Evolutionary conservation across 2,113 vertebrate genomes (phyloP).

Genomic region (Callipepla californica): DNA sequence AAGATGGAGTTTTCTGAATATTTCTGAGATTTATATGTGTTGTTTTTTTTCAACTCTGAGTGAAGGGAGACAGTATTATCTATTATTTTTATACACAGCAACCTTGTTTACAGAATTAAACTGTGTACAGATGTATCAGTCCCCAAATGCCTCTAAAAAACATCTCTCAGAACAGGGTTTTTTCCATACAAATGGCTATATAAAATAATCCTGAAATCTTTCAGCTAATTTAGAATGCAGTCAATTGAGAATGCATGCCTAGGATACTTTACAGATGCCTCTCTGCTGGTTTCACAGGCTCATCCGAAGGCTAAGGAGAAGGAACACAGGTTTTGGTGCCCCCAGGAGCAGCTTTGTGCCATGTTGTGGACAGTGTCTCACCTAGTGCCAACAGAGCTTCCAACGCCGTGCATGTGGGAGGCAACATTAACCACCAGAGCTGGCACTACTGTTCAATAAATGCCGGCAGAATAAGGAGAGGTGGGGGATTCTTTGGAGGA

Average conservation of each 20-base stretch:
- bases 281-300: not conserved
- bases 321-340: not conserved
- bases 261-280: not conserved
- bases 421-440: not conserved
- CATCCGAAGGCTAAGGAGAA: not conserved
- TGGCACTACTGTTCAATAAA: not conserved
- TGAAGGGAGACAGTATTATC: not conserved
- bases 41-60: not conserved
- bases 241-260: not conserved
- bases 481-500: slow-evolving; percentile 49
- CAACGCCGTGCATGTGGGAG: not conserved
- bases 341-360: not conserved
- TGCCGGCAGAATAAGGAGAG: not conserved
- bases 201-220: not conserved
- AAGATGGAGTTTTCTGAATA: not conserved
- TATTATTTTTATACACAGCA: not conserved
- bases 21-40: not conserved
- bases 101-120: not conserved
- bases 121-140: not conserved
- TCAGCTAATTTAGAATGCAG: not conserved
- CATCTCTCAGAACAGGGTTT: not conserved
- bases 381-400: not conserved
- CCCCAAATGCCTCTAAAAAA: not conserved
- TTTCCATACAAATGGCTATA: not conserved
- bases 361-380: not conserved